Conservation (phyloP, 2,113 vertebrate species). For the Falco punctatus region DNA sequence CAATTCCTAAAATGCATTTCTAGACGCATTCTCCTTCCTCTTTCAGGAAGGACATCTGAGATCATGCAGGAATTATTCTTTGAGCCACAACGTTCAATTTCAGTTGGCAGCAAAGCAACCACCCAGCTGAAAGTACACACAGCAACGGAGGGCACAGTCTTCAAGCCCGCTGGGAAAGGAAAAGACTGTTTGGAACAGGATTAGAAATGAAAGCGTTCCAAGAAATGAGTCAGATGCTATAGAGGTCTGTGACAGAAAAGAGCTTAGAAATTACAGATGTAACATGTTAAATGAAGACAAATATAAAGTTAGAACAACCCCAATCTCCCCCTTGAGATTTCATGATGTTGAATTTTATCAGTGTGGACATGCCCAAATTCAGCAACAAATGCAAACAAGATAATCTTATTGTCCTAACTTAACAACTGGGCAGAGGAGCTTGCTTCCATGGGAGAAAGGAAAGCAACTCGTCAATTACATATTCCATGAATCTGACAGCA, state of each 20-base stretch:
- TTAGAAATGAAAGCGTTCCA: background rate
- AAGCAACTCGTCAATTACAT: background rate
- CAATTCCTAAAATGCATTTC: background rate
- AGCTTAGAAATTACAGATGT: constrained; percentile 40
- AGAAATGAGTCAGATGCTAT: constrained; percentile 56
- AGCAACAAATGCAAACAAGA: background rate
- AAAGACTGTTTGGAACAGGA: constrained; percentile 17
- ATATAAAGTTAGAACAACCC: background rate
- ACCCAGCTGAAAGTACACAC: background rate
- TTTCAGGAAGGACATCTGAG: background rate
- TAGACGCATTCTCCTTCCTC: background rate
- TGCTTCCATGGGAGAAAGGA: background rate
- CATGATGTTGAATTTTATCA: background rate
- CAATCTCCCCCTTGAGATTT: background rate
- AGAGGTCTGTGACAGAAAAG: constrained; percentile 35
- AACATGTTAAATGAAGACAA: constrained; percentile 1
- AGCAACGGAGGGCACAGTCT: constrained; percentile 55
- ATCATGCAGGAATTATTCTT: constrained; percentile 14
- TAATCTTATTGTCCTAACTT: background rate
- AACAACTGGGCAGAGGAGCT: background rate
- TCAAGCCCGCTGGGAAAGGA: background rate
- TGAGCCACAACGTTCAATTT: background rate
- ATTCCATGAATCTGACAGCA: background rate
- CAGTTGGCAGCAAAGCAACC: constrained; percentile 22
- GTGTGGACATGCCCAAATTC: background rate